A percentile compares a stretch with the other conserved stretches of the same genome.
These are phyloP conservation scores for Erebia palarica DNA, from an alignment of 2,888 invertebrate species.

Conservation along the genomic window DNA sequence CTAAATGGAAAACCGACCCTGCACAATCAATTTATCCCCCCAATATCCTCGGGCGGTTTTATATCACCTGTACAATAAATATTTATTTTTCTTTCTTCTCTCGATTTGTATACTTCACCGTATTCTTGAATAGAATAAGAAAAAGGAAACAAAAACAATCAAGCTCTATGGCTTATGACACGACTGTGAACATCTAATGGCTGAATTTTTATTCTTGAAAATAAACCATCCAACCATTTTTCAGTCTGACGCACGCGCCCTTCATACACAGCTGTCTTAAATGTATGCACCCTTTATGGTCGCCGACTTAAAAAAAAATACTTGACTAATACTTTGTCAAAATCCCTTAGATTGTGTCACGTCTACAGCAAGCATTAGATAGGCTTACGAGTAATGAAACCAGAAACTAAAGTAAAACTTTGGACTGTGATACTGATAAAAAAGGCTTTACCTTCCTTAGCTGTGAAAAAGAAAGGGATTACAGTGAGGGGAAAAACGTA, in stretches of 20 bases:
- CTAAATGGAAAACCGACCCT: constrained; percentile 83
- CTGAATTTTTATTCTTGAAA: neutral
- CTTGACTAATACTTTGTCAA: constrained; percentile 15
- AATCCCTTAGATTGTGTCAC: constrained; percentile 20
- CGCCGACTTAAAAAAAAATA: constrained; percentile 6
- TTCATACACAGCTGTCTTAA: neutral
- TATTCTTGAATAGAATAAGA: constrained; percentile 44
- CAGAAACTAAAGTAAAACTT: constrained; percentile 25
- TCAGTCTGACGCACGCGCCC: neutral
- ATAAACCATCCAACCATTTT: too few species aligned
- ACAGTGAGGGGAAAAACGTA: constrained; percentile 38
- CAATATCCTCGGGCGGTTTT: constrained; percentile 81
- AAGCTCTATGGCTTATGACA: neutral
- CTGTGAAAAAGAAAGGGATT: constrained; percentile 41
- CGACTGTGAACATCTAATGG: neutral
- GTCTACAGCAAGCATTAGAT: constrained; percentile 18
- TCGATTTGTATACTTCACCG: constrained; percentile 68
- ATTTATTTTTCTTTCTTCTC: constrained; percentile 73
- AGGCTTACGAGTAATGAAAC: constrained; percentile 27
- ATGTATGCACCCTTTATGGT: constrained; percentile 15
- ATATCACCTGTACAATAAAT: constrained; percentile 82
- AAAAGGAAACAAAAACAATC: constrained; percentile 34
- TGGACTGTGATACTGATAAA: constrained; percentile 51
- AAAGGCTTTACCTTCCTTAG: constrained; percentile 47
- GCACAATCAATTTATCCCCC: constrained; percentile 83